Evolutionary conservation across 2,797 vertebrate species (phyloP).

Genomic region (Cheirogaleus major): DNA sequence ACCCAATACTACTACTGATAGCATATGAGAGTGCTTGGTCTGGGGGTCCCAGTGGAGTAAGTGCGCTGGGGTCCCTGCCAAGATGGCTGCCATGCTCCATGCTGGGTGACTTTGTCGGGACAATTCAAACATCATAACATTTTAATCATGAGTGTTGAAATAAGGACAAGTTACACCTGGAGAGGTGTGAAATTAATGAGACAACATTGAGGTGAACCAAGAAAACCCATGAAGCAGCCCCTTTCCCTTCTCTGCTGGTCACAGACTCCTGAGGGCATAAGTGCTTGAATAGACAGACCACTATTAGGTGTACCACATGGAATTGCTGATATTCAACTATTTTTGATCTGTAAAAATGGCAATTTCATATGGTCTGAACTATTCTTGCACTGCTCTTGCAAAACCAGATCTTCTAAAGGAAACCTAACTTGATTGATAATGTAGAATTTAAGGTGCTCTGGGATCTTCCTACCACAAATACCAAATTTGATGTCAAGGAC

Average conservation of each 20-base stretch:
- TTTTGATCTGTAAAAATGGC: background rate
- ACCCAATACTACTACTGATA: too few relatives aligned
- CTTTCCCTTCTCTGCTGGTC: too few relatives aligned
- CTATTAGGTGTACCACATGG: background rate
- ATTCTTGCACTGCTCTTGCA: background rate
- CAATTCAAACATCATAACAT: background rate
- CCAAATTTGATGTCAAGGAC: background rate
- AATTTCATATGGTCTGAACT: background rate
- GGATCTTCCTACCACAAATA: background rate
- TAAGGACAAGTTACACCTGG: background rate
- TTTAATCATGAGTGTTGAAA: background rate
- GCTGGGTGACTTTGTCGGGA: background rate
- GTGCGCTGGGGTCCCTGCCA: background rate
- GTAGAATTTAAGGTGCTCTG: background rate
- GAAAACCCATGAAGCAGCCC: background rate
- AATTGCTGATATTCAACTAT: background rate
- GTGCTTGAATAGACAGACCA: too few relatives aligned
- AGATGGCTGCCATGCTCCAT: rapidly evolving
- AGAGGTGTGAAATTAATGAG: background rate
- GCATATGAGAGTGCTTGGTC: background rate
- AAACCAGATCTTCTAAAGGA: background rate
- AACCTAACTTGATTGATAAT: background rate
- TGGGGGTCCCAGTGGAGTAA: background rate
- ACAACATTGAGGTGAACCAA: background rate
- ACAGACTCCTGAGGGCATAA: background rate